Percentiles rank a stretch among this genome's conserved stretches.
These are phyloP conservation scores for Procavia capensis DNA, from an alignment of 2,113 vertebrate species.

Conservation along the genomic window DNA sequence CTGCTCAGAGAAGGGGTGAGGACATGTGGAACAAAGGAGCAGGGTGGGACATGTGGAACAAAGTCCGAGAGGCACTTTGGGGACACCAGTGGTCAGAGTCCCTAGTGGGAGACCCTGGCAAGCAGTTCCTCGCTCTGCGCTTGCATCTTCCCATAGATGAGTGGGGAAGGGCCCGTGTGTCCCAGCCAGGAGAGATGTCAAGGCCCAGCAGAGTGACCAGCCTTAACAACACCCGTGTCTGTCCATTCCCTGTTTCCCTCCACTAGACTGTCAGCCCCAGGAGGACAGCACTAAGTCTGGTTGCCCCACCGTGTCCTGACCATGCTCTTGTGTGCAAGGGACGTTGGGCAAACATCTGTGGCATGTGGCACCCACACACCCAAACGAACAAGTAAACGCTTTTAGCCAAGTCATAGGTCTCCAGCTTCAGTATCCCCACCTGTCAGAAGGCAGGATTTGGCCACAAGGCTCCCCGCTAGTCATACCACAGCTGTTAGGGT, in stretches of 20 bases:
- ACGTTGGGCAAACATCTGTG: not conserved
- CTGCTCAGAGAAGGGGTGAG: not conserved
- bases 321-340: fast-evolving
- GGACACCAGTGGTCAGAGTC: not conserved
- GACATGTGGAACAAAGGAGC: too few species aligned
- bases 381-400: fast-evolving
- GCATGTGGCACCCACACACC: not conserved
- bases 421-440: too few species aligned
- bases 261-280: not conserved
- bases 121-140: not conserved
- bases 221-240: fast-evolving
- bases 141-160: fast-evolving
- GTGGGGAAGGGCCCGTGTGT: not conserved
- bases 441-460: too few species aligned
- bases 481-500: too few species aligned
- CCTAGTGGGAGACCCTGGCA: not conserved
- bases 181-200: not conserved
- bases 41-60: too few species aligned
- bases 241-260: not conserved
- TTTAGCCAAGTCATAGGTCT: too few species aligned
- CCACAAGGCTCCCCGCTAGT: too few species aligned
- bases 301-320: fast-evolving
- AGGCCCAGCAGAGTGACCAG: not conserved
- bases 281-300: too few species aligned
- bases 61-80: not conserved